Percentiles rank a stretch among this genome's conserved stretches.
Conservation (phyloP, 2,797 vertebrate genomes). For the Danio choprae region DNA sequence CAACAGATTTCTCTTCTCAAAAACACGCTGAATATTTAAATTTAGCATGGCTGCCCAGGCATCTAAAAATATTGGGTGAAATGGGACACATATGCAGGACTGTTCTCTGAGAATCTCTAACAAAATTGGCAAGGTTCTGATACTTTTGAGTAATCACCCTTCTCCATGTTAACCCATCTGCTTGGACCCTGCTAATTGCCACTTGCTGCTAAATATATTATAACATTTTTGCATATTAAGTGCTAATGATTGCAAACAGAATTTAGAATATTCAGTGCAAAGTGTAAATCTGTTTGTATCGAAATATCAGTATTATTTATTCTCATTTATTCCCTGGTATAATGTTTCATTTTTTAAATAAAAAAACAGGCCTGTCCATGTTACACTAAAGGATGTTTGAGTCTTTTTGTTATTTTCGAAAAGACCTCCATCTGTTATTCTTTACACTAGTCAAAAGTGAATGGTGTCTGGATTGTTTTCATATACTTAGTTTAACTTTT, state of each 20-base stretch:
- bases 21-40: neutral
- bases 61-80: neutral
- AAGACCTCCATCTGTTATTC: constrained; percentile 12
- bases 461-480: constrained; percentile 21
- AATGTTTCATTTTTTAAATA: neutral
- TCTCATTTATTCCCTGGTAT: neutral
- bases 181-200: constrained; percentile 15
- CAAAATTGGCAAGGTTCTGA: constrained; percentile 6
- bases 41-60: neutral
- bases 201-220: constrained; percentile 11
- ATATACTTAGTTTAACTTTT: constrained; percentile 52
- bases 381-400: neutral
- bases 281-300: neutral
- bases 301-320: neutral
- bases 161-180: constrained; percentile 9
- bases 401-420: neutral
- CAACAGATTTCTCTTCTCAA: neutral
- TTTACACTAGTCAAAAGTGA: neutral
- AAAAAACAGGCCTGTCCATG: neutral
- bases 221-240: constrained; percentile 12
- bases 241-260: constrained; percentile 22
- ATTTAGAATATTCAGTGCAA: neutral
- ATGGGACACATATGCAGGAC: constrained; percentile 1
- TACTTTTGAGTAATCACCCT: neutral
- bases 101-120: neutral